phyloP scores from a whole-genome alignment of 2,113 vertebrate genomes.

The Coptodon rendalli region DNA sequence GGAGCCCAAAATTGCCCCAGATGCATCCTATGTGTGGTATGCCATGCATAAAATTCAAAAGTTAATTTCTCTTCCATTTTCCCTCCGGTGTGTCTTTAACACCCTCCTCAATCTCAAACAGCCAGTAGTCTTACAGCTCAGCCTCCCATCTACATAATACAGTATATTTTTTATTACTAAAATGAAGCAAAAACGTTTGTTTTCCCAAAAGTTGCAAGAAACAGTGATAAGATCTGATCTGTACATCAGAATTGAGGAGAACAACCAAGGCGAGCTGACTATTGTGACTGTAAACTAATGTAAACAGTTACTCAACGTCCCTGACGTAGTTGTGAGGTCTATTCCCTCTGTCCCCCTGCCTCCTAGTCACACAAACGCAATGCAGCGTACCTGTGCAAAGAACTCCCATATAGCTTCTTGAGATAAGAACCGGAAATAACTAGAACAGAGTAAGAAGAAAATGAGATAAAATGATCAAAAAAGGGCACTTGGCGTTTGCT shows the following conservation, averaged over 20 bases:
- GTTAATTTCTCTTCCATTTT: not conserved
- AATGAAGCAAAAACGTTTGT: not conserved
- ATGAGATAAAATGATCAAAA: not conserved
- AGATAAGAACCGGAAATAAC: conserved; percentile 17
- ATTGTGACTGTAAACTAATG: not conserved
- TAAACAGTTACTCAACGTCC: conserved; percentile 29
- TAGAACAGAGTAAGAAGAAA: not conserved
- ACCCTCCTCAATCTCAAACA: not conserved
- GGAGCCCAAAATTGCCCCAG: not conserved
- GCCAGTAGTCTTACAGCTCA: not conserved
- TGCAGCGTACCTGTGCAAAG: not conserved
- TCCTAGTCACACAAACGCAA: not conserved
- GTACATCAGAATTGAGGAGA: not conserved
- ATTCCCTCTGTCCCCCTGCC: not conserved
- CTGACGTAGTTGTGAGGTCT: not conserved
- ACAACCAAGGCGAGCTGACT: not conserved
- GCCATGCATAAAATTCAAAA: not conserved
- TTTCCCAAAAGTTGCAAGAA: not conserved
- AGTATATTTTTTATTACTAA: not conserved
- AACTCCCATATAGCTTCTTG: not conserved
- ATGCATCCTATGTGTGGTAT: not conserved
- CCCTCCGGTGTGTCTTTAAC: not conserved
- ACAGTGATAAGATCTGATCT: not conserved
- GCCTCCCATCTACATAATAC: not conserved
- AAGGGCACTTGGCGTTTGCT: not conserved